phyloP scores from a whole-genome alignment of 2,888 invertebrate genomes.

The Xestia c-nigrum region DNA sequence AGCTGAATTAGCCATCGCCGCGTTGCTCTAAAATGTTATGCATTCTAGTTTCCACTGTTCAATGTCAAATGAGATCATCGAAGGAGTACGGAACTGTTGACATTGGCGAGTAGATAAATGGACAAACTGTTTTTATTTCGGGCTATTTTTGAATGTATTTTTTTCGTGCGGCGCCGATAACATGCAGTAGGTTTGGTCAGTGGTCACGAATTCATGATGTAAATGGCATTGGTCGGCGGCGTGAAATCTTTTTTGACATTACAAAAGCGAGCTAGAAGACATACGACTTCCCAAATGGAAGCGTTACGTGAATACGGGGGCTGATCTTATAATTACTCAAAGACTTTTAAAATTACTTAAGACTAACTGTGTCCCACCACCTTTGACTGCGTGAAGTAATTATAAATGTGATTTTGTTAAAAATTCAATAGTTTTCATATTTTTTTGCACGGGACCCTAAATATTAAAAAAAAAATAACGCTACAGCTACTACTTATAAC shows the following conservation, averaged over 20 bases:
- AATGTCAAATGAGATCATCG: constrained; percentile 52
- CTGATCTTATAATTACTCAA: not conserved
- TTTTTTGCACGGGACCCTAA: no score
- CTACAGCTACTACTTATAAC: no score
- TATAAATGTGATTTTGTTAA: no score
- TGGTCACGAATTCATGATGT: not conserved
- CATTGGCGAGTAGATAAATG: constrained; percentile 34
- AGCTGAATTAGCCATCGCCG: not conserved
- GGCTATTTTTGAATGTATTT: constrained; percentile 32
- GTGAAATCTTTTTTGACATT: not conserved
- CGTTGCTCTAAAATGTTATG: not conserved
- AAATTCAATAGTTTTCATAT: no score
- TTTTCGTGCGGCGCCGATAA: constrained; percentile 3
- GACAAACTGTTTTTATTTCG: constrained; percentile 31
- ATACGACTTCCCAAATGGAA: not conserved
- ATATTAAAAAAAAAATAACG: no score
- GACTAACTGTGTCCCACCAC: no score
- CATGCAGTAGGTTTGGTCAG: not conserved
- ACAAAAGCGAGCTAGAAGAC: not conserved
- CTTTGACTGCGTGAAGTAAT: no score
- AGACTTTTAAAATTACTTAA: not conserved
- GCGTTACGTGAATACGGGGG: not conserved
- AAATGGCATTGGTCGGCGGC: not conserved
- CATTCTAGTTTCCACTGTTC: constrained; percentile 22
- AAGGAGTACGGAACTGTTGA: constrained; percentile 22